Percentiles rank a stretch among this genome's conserved stretches.
Evolutionary conservation across 2,888 invertebrate genomes (phyloP).

Genomic region (Laspeyria flexula): DNA sequence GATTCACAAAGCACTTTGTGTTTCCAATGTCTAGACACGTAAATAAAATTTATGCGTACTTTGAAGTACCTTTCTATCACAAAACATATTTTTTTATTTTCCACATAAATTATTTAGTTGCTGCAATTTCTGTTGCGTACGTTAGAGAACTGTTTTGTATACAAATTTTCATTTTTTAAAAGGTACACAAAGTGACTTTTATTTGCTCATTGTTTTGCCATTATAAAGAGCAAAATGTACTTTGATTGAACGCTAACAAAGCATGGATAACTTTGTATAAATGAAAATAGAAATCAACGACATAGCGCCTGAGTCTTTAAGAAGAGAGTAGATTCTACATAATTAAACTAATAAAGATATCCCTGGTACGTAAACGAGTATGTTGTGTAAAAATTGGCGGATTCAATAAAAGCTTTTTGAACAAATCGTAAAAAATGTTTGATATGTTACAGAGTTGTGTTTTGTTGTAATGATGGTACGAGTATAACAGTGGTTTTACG

Average conservation of each 20-base stretch:
- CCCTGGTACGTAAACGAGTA: too few relatives aligned
- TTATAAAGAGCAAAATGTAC: neutral
- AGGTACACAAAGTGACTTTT: neutral
- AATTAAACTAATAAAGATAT: too few relatives aligned
- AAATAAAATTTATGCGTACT: slow-evolving; percentile 45
- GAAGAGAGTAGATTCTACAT: too few relatives aligned
- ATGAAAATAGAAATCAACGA: neutral
- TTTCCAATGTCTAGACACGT: slow-evolving; percentile 43
- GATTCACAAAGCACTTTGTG: slow-evolving; percentile 34
- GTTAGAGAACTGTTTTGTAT: neutral
- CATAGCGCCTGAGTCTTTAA: neutral
- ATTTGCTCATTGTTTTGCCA: neutral
- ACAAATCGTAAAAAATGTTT: too few relatives aligned
- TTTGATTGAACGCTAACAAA: neutral
- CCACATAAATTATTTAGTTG: slow-evolving; percentile 1
- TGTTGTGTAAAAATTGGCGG: too few relatives aligned
- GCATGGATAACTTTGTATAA: neutral
- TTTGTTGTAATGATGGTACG: too few relatives aligned
- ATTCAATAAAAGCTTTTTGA: too few relatives aligned
- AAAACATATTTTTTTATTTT: slow-evolving; percentile 11
- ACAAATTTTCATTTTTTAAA: neutral
- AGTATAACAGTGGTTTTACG: too few relatives aligned
- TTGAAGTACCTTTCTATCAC: slow-evolving; percentile 22
- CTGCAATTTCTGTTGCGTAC: neutral
- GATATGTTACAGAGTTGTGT: too few relatives aligned